These are phyloP conservation scores for Leucoraja erinaceus DNA, from an alignment of 2,113 vertebrate species.

Conservation along the genomic window DNA sequence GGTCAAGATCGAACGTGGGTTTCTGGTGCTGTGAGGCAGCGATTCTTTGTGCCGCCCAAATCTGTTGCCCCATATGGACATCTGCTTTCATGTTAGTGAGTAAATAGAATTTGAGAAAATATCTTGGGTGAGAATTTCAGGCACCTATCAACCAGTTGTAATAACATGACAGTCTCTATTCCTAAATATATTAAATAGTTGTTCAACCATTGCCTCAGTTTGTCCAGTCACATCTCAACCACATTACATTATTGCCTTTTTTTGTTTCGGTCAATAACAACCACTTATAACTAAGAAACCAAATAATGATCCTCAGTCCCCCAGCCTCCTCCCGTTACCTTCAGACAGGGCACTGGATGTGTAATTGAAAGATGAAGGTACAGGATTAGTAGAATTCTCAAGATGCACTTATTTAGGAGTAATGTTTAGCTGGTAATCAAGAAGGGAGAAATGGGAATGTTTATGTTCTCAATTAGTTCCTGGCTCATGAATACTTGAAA, in stretches of 20 bases:
- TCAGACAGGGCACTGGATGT: neutral
- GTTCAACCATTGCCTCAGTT: neutral
- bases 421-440: neutral
- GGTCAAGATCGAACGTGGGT: too few relatives aligned
- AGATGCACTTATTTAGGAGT: neutral
- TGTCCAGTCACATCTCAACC: neutral
- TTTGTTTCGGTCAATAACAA: neutral
- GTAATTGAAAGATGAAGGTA: neutral
- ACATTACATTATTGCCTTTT: neutral
- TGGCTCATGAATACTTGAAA: neutral
- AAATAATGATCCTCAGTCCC: neutral
- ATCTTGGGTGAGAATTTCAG: neutral
- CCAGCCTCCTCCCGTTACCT: neutral
- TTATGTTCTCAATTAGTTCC: neutral
- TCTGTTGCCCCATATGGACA: neutral
- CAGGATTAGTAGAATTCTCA: neutral
- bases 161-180: too few relatives aligned
- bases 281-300: neutral
- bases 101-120: neutral
- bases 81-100: neutral
- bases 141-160: neutral
- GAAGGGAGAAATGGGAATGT: constrained; percentile 5
- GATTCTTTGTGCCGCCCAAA: neutral
- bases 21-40: too few relatives aligned
- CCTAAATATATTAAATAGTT: neutral